Evolutionary conservation across 2,113 vertebrate species (phyloP).

Genomic region (Echinops telfairi): DNA sequence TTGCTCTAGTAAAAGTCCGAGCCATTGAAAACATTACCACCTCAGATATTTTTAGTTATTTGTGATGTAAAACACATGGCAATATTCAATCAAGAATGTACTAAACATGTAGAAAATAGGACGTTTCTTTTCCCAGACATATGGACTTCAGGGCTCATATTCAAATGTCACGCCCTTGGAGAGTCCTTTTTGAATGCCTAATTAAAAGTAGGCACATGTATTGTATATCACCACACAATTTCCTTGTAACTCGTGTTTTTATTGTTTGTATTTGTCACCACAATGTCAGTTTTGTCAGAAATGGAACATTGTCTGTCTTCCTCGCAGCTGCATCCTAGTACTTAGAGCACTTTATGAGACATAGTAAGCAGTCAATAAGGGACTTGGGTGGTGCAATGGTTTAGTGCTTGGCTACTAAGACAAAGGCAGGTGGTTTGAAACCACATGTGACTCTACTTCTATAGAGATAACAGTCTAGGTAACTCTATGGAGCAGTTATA

Average conservation of each 20-base stretch:
- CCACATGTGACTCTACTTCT: not conserved
- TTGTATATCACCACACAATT: not conserved
- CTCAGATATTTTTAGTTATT: not conserved
- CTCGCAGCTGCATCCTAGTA: not conserved
- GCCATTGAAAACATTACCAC: not conserved
- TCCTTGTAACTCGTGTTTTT: not conserved
- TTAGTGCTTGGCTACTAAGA: not conserved
- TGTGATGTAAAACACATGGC: not conserved
- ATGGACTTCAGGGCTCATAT: not conserved
- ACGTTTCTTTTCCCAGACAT: conserved; percentile 18
- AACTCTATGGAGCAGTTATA: not conserved
- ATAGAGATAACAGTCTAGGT: not conserved
- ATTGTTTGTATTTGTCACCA: not conserved
- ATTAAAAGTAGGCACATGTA: not conserved
- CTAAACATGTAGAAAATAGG: not conserved
- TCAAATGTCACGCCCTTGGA: not conserved
- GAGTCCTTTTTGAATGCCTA: not conserved
- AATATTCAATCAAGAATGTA: not conserved
- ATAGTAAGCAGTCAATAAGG: not conserved
- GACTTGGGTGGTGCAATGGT: not conserved
- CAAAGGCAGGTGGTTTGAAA: not conserved
- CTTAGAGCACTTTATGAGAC: not conserved
- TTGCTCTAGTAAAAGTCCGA: conserved; percentile 11
- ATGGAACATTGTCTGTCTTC: not conserved
- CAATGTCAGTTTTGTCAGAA: not conserved